A percentile compares a stretch with the other conserved stretches of the same genome.
These are phyloP conservation scores for Proisotoma minuta DNA, from an alignment of 2,888 invertebrate genomes.

Conservation along the genomic window DNA sequence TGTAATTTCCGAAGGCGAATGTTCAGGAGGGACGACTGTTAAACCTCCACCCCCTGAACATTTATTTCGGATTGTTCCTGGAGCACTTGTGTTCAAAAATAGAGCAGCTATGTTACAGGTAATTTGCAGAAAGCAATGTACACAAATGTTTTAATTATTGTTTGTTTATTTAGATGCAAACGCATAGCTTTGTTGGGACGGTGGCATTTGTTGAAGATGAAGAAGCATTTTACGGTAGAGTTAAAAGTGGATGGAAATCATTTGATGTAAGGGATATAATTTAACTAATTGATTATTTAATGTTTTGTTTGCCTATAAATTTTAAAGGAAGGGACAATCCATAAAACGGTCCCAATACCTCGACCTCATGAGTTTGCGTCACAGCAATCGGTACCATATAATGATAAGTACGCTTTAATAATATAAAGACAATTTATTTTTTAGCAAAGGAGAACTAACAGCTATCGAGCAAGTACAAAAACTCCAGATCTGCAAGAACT, in stretches of 20 bases:
- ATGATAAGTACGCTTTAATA: too few relatives aligned
- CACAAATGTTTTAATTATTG: not conserved
- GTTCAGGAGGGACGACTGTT: not conserved
- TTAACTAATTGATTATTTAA: not conserved
- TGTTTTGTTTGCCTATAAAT: too few relatives aligned
- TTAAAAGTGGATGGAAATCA: constrained; percentile 9
- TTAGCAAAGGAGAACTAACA: too few relatives aligned
- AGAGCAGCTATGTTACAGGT: constrained; percentile 9
- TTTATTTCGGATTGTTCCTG: constrained; percentile 8
- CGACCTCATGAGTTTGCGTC: too few relatives aligned
- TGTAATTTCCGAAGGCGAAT: not conserved
- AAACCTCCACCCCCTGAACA: not conserved
- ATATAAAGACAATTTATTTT: too few relatives aligned
- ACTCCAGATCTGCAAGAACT: too few relatives aligned
- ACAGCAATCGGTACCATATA: too few relatives aligned
- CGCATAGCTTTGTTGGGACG: constrained; percentile 6
- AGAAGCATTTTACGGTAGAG: constrained; percentile 9
- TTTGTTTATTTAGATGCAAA: constrained; percentile 3
- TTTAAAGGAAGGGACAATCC: too few relatives aligned
- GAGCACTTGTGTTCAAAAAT: constrained; percentile 6
- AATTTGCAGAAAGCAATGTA: not conserved
- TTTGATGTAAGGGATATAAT: constrained; percentile 3
- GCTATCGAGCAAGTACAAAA: too few relatives aligned
- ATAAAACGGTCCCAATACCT: too few relatives aligned
- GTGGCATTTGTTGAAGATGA: constrained; percentile 9